Base-by-base conservation (phyloP, 2,888 invertebrate species). In the Pollenia griseotomentosa region DNA sequence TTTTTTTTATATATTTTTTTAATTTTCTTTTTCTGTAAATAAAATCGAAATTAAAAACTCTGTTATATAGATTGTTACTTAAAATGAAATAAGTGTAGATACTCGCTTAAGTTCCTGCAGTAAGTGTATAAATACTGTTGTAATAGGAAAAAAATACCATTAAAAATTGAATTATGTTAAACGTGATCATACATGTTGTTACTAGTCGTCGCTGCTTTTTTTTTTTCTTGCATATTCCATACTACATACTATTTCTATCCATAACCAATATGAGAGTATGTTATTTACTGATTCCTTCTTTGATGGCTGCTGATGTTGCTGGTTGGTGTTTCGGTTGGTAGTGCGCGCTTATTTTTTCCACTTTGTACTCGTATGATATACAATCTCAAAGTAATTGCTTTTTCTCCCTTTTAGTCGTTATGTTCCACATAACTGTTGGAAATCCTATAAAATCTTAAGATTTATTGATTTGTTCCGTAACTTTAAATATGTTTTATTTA, bases 151-250 rank as follows among this genome's bases (percentile, higher is more conserved):
- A 75, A 75, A 71, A 42, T 55, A 74, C 78, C 77, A 78, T 82
- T 86, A 82, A 86, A 82, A 82, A 82, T 86, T 86, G 73, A 86
- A 82, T 86, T 86, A 86, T 78, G 77, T 82, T 86, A 82, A 86
- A 82, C 82, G 86, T 78, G 86, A 86, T 82, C 82, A 78, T 86
- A 74, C 79, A 79, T 68, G 74, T 79, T 79, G 84, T 84, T 83
- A 66, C 73, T 46, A 79, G 59, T 70, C 63, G 55, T 46, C 19
- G 78, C 33, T 33, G 33, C 5, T 84, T 59, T 74, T 71, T 83
- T 42, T 77, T 19, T n/a, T 51, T 7, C 66, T 33, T 33, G 6
- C 33, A 33, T 33, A 33, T 66, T 57, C 14, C n/a, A 44, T 1
- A 71, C 42, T 70, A 23, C 23, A 23, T 70, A n/a, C n/a, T n/a